Percentiles rank a stretch among this genome's conserved stretches.
Conservation (phyloP, 2,113 vertebrate species). For the Monarcha castaneiventris region DNA sequence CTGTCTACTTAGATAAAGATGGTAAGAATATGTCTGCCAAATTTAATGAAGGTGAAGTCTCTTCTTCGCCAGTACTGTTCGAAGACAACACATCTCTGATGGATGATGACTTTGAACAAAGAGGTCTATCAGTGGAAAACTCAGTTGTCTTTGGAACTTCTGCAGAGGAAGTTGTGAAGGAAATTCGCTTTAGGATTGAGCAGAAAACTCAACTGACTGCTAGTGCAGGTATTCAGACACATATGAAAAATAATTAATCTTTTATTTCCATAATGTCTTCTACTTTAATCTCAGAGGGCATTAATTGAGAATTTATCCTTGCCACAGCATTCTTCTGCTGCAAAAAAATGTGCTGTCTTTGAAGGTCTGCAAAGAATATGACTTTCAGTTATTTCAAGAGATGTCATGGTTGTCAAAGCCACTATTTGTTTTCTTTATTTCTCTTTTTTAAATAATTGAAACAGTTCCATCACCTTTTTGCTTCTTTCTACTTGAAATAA, state of each 20-base stretch:
- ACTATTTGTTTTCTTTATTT: background rate
- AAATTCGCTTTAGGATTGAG: constrained; percentile 95
- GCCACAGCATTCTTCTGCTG: background rate
- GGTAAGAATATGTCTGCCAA: background rate
- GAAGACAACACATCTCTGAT: constrained; percentile 77
- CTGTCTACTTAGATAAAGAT: constrained; percentile 48
- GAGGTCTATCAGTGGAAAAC: constrained; percentile 18
- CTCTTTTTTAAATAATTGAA: background rate
- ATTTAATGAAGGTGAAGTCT: background rate
- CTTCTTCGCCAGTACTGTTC: constrained; percentile 85
- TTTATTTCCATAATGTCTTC: background rate
- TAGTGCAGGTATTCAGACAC: constrained; percentile 85
- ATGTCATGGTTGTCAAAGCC: background rate
- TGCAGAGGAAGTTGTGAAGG: constrained; percentile 90
- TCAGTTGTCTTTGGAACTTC: constrained; percentile 84
- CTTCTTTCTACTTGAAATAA: background rate
- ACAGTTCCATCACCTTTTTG: background rate
- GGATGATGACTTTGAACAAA: background rate
- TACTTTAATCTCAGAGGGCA: background rate
- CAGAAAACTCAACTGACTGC: constrained; percentile 92
- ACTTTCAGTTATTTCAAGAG: background rate
- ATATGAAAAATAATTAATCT: background rate
- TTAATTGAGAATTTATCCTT: background rate
- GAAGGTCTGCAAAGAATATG: background rate
- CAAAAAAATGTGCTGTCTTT: background rate